These are phyloP conservation scores for Octomys mimax DNA, from an alignment of 2,797 vertebrate species.

Conservation along the genomic window DNA sequence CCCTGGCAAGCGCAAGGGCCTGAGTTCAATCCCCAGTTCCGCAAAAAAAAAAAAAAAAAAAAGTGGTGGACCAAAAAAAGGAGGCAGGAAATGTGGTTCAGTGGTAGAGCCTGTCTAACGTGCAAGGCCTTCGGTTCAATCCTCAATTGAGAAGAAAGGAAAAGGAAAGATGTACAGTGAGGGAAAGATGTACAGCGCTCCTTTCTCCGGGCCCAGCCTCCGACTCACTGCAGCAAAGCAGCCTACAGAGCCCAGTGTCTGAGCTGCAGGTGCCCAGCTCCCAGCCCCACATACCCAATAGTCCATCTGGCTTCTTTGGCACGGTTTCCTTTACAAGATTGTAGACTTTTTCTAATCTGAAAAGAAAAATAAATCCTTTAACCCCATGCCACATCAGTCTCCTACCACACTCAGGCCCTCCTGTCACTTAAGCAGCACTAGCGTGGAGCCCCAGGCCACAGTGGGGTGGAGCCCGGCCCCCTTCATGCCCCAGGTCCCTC, in stretches of 20 bases:
- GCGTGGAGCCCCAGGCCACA: not conserved
- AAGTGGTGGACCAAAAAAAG: no score
- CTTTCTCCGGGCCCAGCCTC: not conserved
- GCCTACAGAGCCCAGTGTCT: not conserved
- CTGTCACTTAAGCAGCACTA: rapidly evolving
- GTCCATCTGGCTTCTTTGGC: constrained; percentile 92
- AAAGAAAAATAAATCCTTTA: constrained; percentile 69
- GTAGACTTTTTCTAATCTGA: constrained; percentile 98
- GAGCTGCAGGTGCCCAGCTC: not conserved
- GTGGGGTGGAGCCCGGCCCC: not conserved
- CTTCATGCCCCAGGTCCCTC: no score
- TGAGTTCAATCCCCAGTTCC: no score
- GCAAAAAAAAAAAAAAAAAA: no score
- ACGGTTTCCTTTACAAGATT: constrained; percentile 95
- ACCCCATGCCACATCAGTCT: not conserved
- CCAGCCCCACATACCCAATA: constrained; percentile 89
- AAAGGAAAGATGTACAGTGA: not conserved
- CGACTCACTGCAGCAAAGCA: not conserved
- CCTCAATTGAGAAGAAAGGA: not conserved
- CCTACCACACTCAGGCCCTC: not conserved
- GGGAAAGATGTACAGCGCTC: no score
- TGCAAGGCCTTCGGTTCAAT: not conserved
- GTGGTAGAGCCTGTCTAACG: no score
- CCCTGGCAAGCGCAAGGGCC: no score
- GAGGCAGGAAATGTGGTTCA: not conserved